Evolutionary conservation across 2,113 vertebrate genomes (phyloP).

Genomic region (Ondatra zibethicus): DNA sequence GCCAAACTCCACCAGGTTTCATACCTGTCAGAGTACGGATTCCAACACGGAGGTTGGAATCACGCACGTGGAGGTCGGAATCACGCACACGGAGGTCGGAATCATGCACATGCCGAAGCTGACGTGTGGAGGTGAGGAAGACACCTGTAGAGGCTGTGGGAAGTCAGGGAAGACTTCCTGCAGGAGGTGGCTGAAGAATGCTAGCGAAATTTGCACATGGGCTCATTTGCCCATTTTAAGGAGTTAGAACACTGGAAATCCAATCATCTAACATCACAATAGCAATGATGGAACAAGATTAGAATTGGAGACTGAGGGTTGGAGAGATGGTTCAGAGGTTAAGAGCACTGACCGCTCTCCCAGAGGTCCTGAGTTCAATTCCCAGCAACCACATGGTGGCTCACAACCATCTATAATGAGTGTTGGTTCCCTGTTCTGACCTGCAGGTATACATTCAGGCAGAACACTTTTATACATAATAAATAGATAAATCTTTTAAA

Average conservation of each 20-base stretch:
- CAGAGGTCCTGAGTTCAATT: too few relatives aligned
- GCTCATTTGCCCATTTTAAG: neutral
- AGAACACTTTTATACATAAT: too few relatives aligned
- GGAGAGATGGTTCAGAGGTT: too few relatives aligned
- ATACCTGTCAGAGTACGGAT: neutral
- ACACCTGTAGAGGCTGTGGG: rapidly evolving
- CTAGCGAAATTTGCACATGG: neutral
- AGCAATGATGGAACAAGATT: neutral
- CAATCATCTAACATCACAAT: neutral
- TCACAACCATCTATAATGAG: too few relatives aligned
- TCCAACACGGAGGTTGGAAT: too few relatives aligned
- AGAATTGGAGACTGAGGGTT: neutral
- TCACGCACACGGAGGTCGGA: neutral
- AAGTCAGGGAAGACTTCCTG: neutral
- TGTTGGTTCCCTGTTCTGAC: too few relatives aligned
- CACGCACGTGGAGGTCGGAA: too few relatives aligned
- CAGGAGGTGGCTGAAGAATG: neutral
- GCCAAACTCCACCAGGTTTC: neutral
- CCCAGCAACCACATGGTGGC: too few relatives aligned
- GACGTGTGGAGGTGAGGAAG: neutral
- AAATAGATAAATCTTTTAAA: too few relatives aligned
- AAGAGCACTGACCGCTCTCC: too few relatives aligned
- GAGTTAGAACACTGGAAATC: neutral
- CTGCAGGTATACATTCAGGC: too few relatives aligned
- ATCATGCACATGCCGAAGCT: neutral